Evolutionary conservation across 1,140 invertebrate species (phyloP).

Genomic region (Ooceraea biroi): DNA sequence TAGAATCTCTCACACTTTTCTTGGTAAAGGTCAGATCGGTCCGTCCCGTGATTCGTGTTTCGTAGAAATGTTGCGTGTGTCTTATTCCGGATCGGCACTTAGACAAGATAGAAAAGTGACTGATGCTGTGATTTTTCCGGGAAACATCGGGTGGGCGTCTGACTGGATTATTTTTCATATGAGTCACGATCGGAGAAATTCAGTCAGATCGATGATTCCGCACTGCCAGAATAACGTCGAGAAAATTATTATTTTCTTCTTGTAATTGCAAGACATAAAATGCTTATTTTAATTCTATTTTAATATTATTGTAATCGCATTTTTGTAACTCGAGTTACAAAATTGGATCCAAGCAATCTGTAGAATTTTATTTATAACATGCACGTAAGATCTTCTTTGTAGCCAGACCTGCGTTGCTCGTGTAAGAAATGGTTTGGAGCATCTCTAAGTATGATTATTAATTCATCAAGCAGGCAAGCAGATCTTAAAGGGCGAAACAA

Average conservation of each 20-base stretch:
- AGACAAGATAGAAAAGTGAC: slow-evolving; percentile 17
- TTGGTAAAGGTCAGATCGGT: slow-evolving; percentile 10
- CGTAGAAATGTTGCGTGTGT: neutral
- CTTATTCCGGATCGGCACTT: slow-evolving; percentile 8
- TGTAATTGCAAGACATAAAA: neutral
- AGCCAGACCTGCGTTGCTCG: too few relatives aligned
- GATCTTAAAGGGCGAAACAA: neutral
- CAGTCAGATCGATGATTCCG: slow-evolving; percentile 27
- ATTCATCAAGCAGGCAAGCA: neutral
- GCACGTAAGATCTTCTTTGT: too few relatives aligned
- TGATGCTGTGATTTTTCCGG: slow-evolving; percentile 30
- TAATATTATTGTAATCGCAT: neutral
- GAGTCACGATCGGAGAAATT: slow-evolving; percentile 61
- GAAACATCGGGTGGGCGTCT: slow-evolving; percentile 8
- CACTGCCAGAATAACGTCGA: neutral
- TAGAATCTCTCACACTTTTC: slow-evolving; percentile 43
- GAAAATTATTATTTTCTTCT: slow-evolving; percentile 5
- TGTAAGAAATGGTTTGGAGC: neutral
- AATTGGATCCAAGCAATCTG: too few relatives aligned
- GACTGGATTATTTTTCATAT: slow-evolving; percentile 66
- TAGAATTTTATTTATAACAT: too few relatives aligned
- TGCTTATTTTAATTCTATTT: neutral
- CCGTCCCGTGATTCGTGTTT: slow-evolving; percentile 35
- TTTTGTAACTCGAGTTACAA: too few relatives aligned
- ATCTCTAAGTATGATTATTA: neutral